Evolutionary conservation across 2,888 invertebrate species (phyloP), one percentile per base, ranked within the genome.

Genomic region (Alloplasta piceator): DNA sequence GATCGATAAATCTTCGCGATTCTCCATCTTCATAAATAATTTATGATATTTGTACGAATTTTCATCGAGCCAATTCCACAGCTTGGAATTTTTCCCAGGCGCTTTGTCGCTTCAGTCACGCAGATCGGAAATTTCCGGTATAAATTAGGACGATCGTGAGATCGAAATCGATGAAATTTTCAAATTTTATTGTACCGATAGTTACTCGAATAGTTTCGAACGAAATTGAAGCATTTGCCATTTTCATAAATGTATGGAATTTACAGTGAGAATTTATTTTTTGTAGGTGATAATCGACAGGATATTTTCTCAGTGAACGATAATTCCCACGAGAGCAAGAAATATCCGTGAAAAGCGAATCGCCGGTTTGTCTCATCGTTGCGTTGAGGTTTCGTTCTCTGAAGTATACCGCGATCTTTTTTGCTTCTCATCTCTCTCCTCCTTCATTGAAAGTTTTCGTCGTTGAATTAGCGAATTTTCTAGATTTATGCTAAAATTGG

Each of bases 1-100:
- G 71, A 71, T 81, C 67, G 46, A 78, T 67, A 70, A 81, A 75
- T 56, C 68, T 56, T 6, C 60, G 50, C 46, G 64, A 26, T n/a
- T 16, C 9, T 58, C 64, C 55, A 52, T 46, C 12, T 36, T 81
- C 56, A 78, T 81, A 71, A 81, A 81, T 81, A 43, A 78, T 78
- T 72, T 52, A 76, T 61, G 52, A 48, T 58, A 43, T 14, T 26
- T 26, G 14, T 71, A 26, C 41, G 43, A 66, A 58, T 39, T 52
- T 26, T 26, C 60, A 26, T 14, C 6, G 26, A 26, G 38, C 6
- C 2, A 58, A 50, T 67, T 60, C 67, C 67, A 67, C 67, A 67
- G 41, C 26, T 3, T 46, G 12, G 48, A 68, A 63, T 56, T 36
- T 67, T 56, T 56, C 16, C 41, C 52, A 26, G 7, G 39, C 39